phyloP scores from a whole-genome alignment of 2,888 invertebrate genomes.

The Phragmatobia fuliginosa region DNA sequence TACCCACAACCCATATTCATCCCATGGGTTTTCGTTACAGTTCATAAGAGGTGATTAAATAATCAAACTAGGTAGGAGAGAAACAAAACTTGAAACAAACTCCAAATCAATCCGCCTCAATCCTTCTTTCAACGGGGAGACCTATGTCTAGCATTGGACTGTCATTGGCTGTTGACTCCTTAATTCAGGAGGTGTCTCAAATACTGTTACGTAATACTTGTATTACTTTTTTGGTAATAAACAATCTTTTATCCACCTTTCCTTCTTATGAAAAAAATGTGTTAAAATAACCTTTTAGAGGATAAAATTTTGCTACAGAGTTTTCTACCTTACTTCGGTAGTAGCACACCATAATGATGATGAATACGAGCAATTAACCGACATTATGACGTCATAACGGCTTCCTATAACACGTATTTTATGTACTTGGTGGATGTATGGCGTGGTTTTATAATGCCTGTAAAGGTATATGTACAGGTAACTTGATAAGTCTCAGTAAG shows the following conservation, averaged over 20 bases:
- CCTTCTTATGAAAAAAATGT: neutral
- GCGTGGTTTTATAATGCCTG: constrained; percentile 4
- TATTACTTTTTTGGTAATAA: too few relatives aligned
- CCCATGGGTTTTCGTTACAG: too few relatives aligned
- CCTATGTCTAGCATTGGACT: too few relatives aligned
- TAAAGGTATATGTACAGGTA: constrained; percentile 4
- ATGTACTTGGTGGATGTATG: constrained; percentile 2
- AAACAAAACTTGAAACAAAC: too few relatives aligned
- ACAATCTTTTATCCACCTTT: neutral
- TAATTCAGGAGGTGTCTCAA: too few relatives aligned
- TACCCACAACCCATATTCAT: too few relatives aligned
- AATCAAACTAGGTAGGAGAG: too few relatives aligned
- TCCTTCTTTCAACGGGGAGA: too few relatives aligned
- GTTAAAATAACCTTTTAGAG: neutral
- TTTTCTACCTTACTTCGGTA: neutral
- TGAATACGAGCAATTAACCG: constrained; percentile 21
- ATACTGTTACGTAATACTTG: too few relatives aligned
- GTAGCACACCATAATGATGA: constrained; percentile 17
- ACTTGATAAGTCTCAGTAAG: constrained; percentile 7
- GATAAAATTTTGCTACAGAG: neutral
- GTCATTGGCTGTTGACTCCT: too few relatives aligned
- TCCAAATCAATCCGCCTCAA: too few relatives aligned
- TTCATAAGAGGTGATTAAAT: too few relatives aligned
- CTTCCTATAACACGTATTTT: constrained; percentile 10
- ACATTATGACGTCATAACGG: constrained; percentile 20